phyloP scores from a whole-genome alignment of 2,797 vertebrate species.

The Hydrocynus forskahlii region DNA sequence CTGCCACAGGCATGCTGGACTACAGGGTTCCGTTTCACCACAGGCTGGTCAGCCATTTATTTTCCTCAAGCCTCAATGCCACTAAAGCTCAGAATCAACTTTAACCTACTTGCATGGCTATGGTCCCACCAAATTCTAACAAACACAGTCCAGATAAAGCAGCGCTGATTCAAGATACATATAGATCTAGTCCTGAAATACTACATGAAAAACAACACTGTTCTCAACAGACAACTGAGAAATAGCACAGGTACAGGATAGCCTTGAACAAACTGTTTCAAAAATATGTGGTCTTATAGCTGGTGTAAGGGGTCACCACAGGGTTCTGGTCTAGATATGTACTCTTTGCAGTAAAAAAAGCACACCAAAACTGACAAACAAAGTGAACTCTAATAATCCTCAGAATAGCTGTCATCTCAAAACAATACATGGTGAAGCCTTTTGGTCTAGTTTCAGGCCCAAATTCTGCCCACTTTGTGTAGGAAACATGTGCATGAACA shows the following conservation, averaged over 20 bases:
- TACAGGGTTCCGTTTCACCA: constrained; percentile 46
- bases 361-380: too few relatives aligned
- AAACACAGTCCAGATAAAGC: not conserved
- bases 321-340: not conserved
- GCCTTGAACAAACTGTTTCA: not conserved
- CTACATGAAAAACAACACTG: not conserved
- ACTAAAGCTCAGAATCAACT: constrained; percentile 23
- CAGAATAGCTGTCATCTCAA: too few relatives aligned
- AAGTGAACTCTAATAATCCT: too few relatives aligned
- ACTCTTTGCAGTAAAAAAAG: too few relatives aligned
- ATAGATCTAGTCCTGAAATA: not conserved
- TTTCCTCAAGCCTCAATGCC: constrained; percentile 3
- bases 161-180: not conserved
- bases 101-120: constrained; percentile 25
- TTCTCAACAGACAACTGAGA: not conserved
- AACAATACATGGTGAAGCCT: too few relatives aligned
- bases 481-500: too few relatives aligned
- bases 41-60: constrained; percentile 42
- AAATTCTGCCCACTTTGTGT: too few relatives aligned
- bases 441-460: too few relatives aligned
- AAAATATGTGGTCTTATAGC: not conserved
- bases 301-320: not conserved
- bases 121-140: not conserved
- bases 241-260: not conserved
- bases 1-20: constrained; percentile 3